These are phyloP conservation scores for Numida meleagris DNA, from an alignment of 2,113 vertebrate genomes.

Conservation along the genomic window DNA sequence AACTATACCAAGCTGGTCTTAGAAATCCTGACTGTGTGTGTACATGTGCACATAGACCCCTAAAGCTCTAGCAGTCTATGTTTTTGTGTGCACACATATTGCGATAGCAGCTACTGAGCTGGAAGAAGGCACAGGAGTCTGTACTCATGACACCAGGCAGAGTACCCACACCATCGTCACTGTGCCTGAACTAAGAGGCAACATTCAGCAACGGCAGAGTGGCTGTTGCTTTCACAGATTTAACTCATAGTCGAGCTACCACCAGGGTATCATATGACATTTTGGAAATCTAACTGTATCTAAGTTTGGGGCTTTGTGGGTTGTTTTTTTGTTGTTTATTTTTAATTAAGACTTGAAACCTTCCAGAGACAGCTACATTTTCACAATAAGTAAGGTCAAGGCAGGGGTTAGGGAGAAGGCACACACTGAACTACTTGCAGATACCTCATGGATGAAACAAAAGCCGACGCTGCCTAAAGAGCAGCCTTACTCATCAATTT, in stretches of 20 bases:
- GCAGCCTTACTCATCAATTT: conserved; percentile 24
- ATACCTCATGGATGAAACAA: neutral
- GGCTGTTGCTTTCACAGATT: neutral
- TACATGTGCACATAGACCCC: rapidly evolving
- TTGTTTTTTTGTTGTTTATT: neutral
- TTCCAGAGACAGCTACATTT: neutral
- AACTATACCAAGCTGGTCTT: neutral
- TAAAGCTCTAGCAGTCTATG: neutral
- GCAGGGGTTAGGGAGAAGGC: neutral
- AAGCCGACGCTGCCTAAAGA: neutral
- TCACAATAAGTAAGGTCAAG: neutral
- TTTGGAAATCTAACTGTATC: neutral
- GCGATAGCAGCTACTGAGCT: neutral
- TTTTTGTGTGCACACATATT: rapidly evolving
- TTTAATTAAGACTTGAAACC: neutral
- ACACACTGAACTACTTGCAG: neutral
- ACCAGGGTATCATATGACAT: neutral
- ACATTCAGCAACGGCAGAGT: neutral
- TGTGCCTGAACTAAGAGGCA: neutral
- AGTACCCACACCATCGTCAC: neutral
- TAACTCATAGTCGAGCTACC: neutral
- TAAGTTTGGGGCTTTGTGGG: neutral
- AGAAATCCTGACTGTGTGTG: neutral
- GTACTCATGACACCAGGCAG: neutral
- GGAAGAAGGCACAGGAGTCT: neutral